These are phyloP conservation scores for Euborellia annulipes DNA, from an alignment of 1,140 invertebrate species.

Conservation along the genomic window DNA sequence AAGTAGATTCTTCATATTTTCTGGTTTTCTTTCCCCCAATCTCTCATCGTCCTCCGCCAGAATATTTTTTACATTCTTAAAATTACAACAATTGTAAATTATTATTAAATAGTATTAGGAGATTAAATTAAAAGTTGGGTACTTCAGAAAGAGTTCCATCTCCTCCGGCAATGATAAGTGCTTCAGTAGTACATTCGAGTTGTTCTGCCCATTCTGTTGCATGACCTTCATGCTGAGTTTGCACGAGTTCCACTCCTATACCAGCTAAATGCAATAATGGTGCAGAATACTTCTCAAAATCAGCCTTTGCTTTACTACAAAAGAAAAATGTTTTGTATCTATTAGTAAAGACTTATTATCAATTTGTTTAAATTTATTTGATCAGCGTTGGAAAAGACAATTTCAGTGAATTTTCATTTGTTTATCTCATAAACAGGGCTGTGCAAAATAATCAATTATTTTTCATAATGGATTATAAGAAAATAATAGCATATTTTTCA, in stretches of 20 bases:
- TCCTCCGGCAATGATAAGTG: slow-evolving; percentile 79
- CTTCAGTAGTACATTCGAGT: slow-evolving; percentile 56
- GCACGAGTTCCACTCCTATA: slow-evolving; percentile 56
- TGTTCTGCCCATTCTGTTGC: slow-evolving; percentile 54
- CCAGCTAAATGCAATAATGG: slow-evolving; percentile 83
- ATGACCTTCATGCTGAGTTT: slow-evolving; percentile 74
- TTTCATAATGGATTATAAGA: too few species aligned
- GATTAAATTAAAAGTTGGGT: slow-evolving; percentile 5
- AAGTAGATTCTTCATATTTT: slow-evolving; percentile 9
- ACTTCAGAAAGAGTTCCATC: slow-evolving; percentile 83
- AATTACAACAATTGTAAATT: slow-evolving; percentile 8
- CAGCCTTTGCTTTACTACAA: slow-evolving; percentile 40
- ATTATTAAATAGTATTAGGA: slow-evolving; percentile 2
- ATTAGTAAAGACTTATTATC: too few species aligned
- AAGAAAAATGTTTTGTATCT: slow-evolving; percentile 8
- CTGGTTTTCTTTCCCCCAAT: too few species aligned
- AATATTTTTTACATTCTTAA: too few species aligned
- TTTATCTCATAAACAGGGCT: too few species aligned
- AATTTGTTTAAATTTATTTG: too few species aligned
- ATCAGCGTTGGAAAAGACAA: too few species aligned
- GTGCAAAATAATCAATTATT: too few species aligned
- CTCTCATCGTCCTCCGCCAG: too few species aligned
- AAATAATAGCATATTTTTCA: too few species aligned
- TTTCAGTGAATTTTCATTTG: too few species aligned
- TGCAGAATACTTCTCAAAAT: slow-evolving; percentile 85